Evolutionary conservation across 2,113 vertebrate genomes (phyloP).

Genomic region (Myotis brandtii): DNA sequence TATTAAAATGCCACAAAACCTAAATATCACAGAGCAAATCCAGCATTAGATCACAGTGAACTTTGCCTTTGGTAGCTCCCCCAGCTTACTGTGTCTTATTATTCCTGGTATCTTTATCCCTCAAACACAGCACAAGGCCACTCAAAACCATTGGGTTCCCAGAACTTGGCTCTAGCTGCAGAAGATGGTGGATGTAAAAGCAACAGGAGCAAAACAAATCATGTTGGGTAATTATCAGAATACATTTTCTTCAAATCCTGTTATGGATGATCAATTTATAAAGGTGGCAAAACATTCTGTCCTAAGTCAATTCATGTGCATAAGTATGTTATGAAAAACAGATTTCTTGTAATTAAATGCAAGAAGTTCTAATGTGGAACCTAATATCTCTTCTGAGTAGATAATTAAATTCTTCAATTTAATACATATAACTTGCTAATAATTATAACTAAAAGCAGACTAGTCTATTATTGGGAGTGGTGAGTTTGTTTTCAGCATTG

Average conservation of each 20-base stretch:
- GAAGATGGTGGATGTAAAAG: neutral
- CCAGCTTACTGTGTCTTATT: neutral
- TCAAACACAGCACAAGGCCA: neutral
- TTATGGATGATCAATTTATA: neutral
- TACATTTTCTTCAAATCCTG: neutral
- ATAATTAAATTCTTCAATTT: neutral
- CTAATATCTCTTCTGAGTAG: neutral
- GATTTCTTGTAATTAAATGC: neutral
- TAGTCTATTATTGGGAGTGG: neutral
- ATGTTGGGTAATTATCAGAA: neutral
- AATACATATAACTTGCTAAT: neutral
- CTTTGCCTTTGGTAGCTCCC: neutral
- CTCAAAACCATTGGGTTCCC: neutral
- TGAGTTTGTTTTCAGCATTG: neutral
- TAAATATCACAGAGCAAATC: neutral
- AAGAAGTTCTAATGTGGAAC: neutral
- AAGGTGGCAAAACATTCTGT: neutral
- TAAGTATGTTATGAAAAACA: neutral
- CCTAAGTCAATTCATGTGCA: neutral
- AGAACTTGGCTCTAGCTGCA: neutral
- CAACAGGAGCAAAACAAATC: conserved; percentile 19
- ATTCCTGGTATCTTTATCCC: neutral
- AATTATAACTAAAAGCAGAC: neutral
- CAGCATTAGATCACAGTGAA: neutral
- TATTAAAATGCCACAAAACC: neutral